A percentile compares a stretch with the other conserved stretches of the same genome.
phyloP scores from a whole-genome alignment of 2,888 invertebrate species.

The Nemotelus pantherinus region DNA sequence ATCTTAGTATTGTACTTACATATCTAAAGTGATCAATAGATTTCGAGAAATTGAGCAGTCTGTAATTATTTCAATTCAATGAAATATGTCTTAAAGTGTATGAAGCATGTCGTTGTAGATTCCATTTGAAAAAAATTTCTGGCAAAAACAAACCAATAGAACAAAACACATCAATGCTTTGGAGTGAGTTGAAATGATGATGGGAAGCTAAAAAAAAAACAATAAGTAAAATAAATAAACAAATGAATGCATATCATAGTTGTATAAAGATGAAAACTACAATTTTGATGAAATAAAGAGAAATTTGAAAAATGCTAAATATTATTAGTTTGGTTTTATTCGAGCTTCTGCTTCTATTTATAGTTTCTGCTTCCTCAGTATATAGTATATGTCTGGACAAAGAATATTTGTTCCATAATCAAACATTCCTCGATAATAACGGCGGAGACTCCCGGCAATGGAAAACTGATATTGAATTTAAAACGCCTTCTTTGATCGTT shows the following conservation, averaged over 20 bases:
- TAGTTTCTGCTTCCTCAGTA: too few species aligned
- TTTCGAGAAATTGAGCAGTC: not conserved
- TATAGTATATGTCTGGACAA: too few species aligned
- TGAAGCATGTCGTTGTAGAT: not conserved
- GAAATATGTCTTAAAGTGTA: too few species aligned
- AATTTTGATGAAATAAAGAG: slow-evolving; percentile 83
- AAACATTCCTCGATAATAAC: too few species aligned
- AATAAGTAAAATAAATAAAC: slow-evolving; percentile 52
- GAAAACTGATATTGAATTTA: too few species aligned
- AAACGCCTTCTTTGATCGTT: too few species aligned
- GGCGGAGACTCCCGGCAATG: too few species aligned
- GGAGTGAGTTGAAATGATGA: slow-evolving; percentile 22
- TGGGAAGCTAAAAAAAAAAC: slow-evolving; percentile 26
- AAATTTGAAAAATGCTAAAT: slow-evolving; percentile 61
- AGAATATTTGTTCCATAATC: too few species aligned
- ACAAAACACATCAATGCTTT: slow-evolving; percentile 22
- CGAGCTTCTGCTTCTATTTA: too few species aligned
- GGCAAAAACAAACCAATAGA: not conserved
- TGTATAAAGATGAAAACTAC: slow-evolving; percentile 74
- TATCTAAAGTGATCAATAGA: not conserved
- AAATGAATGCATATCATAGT: slow-evolving; percentile 88
- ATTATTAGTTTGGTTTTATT: slow-evolving; percentile 50
- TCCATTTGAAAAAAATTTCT: not conserved
- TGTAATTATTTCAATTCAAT: not conserved
- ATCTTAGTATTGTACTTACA: not conserved